A percentile compares a stretch with the other conserved stretches of the same genome.
phyloP scores from a whole-genome alignment of 2,797 vertebrate genomes.

The Notamacropus eugenii region DNA sequence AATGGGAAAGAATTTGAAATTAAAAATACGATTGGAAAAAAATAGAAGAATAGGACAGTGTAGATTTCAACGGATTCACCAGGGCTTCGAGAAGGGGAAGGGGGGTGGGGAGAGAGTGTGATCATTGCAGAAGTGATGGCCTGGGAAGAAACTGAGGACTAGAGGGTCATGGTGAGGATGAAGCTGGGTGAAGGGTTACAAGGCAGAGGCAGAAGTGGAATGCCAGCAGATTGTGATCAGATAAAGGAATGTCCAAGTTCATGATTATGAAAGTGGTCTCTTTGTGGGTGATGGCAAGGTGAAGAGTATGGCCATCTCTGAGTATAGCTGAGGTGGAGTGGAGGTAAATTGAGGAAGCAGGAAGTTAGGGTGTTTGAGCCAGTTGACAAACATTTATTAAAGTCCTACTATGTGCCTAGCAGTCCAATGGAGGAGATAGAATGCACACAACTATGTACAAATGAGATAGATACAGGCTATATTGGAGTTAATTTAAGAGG shows the following conservation, averaged over 20 bases:
- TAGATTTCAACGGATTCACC: background rate
- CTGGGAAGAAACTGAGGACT: background rate
- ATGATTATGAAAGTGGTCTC: background rate
- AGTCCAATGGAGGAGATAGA: background rate
- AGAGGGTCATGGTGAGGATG: background rate
- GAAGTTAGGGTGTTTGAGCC: background rate
- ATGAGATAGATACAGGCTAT: background rate
- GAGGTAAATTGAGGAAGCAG: background rate
- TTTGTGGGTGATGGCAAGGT: background rate
- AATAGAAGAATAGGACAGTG: background rate
- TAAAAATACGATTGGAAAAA: background rate
- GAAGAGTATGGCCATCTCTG: slow-evolving; percentile 16
- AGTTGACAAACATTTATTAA: background rate
- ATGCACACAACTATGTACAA: background rate
- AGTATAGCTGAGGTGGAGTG: slow-evolving; percentile 21
- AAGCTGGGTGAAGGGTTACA: background rate
- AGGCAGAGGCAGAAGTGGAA: background rate
- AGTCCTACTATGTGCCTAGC: background rate
- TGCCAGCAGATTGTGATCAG: background rate
- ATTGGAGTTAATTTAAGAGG: background rate
- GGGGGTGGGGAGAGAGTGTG: background rate
- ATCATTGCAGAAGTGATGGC: background rate
- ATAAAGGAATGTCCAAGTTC: background rate
- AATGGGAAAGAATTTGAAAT: background rate
- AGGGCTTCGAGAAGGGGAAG: background rate